Evolutionary conservation across 2,113 vertebrate genomes (phyloP).

Genomic region (Gopherus flavomarginatus): DNA sequence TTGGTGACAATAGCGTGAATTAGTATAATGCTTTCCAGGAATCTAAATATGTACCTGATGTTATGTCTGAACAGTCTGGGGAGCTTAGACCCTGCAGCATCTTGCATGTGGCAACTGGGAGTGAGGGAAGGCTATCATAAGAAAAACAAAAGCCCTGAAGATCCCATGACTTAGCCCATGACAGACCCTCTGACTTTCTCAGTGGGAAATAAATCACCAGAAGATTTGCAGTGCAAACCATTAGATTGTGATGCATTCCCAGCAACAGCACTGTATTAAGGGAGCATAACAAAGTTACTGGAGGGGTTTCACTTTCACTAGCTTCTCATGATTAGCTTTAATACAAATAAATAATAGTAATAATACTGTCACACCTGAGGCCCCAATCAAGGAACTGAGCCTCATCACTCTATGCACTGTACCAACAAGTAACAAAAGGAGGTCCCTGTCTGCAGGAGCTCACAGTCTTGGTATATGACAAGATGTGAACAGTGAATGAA

Average conservation of each 20-base stretch:
- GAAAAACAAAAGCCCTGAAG: constrained; percentile 17
- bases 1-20: constrained; percentile 15
- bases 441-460: not conserved
- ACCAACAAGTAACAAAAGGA: not conserved
- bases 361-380: not conserved
- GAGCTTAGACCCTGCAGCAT: constrained; percentile 4
- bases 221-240: not conserved
- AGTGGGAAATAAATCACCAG: constrained; percentile 26
- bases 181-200: constrained; percentile 22
- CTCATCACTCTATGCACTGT: not conserved
- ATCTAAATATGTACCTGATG: not conserved
- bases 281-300: not conserved
- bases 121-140: constrained; percentile 26
- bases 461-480: not conserved
- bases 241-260: not conserved
- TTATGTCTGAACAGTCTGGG: not conserved
- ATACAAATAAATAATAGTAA: not conserved
- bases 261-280: accelerated
- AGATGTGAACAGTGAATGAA: not conserved
- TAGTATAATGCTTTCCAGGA: constrained; percentile 13
- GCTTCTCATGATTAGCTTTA: not conserved
- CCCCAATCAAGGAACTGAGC: not conserved
- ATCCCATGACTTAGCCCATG: constrained; percentile 36
- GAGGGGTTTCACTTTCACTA: not conserved
- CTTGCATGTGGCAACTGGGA: not conserved